Base-by-base conservation (phyloP, 2,113 vertebrate species). In the Himantopus leucocephalus region DNA sequence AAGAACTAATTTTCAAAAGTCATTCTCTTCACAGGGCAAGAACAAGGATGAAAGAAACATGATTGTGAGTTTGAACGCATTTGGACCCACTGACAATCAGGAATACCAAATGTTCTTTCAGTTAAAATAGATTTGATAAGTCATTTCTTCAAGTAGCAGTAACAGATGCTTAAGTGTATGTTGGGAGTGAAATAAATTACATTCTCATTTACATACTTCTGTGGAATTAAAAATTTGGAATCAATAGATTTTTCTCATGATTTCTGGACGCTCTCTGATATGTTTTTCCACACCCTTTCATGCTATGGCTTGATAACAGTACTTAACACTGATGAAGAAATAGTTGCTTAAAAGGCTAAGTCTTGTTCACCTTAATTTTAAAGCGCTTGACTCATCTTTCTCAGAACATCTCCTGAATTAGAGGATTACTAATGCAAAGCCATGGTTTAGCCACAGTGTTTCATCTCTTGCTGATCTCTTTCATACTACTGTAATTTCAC, bases 321-420 rank as follows among this genome's bases (percentile, higher is more conserved):
- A 43, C 30, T 81, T 94, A 82, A 95, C 60, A 85, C n/a, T 47
- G 71, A 83, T 91, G 75, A 95, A 93, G 92, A 95, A 97, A 94
- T 53, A 79, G 30, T 30, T 75, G 43, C 10, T 79, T 64, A 74
- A 95, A 87, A 92, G 37, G 26, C 21, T 79, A 85, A 87, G 34
- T 48, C 68, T 71, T 90, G 35, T 81, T 94, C 83, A 79, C 30
- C 53, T 78, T 90, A 47, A 82, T 82, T 86, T 93, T 94, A 94
- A 95, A 97, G 47, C 14, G 15, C n/a, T 85, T 96, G 91, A 96
- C 91, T 96, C 93, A 95, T 93, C 43, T 66, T 92, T 93, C 70
- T 92, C 52, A 93, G 87, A 92, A 87, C 62, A 79, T n/a, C 63
- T 75, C 41, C 63, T 72, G 50, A 84, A 85, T 86, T 92, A 91